Conservation (phyloP, 2,888 invertebrate genomes). For the Papilio elwesi region DNA sequence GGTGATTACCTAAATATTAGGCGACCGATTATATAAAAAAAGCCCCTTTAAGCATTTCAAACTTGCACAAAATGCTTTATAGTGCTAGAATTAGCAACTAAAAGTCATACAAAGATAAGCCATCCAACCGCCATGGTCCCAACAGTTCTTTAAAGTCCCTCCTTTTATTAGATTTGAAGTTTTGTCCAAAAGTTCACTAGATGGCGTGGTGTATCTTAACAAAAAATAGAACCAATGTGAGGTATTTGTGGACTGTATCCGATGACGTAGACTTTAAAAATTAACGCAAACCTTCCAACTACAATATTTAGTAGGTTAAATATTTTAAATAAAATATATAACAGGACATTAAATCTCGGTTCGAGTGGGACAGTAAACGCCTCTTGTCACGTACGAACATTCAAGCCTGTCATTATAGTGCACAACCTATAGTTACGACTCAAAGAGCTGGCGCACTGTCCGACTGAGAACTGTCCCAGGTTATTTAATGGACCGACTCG, state of each 20-base stretch:
- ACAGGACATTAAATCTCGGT: conserved; percentile 16
- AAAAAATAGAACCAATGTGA: neutral
- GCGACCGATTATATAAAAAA: too few relatives aligned
- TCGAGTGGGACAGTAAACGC: neutral
- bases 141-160: too few relatives aligned
- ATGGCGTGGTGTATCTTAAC: too few relatives aligned
- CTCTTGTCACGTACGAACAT: conserved; percentile 2
- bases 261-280: neutral
- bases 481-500: neutral
- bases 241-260: neutral
- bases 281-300: neutral
- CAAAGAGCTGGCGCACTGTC: neutral
- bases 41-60: too few relatives aligned
- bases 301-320: conserved; percentile 13
- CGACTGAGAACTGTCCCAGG: neutral
- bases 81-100: too few relatives aligned
- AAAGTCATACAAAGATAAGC: too few relatives aligned
- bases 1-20: too few relatives aligned
- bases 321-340: neutral
- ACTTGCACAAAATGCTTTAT: too few relatives aligned
- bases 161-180: too few relatives aligned
- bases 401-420: conserved; percentile 16
- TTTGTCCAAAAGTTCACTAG: too few relatives aligned
- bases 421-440: conserved; percentile 16
- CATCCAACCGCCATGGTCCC: too few relatives aligned